Conservation (phyloP, 2,113 vertebrate species). For the Buteo buteo region DNA sequence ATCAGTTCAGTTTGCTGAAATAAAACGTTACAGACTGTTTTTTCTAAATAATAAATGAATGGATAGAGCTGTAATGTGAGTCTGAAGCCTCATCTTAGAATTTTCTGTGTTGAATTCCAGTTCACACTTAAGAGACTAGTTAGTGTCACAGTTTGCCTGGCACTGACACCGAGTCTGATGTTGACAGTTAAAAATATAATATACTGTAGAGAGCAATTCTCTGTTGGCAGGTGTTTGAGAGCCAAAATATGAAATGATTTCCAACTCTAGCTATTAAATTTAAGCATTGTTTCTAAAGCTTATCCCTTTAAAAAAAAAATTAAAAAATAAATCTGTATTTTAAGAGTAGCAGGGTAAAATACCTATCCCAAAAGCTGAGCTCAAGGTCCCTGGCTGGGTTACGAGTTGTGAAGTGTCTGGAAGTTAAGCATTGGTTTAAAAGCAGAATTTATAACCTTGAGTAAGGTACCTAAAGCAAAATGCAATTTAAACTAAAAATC, state of each 20-base stretch:
- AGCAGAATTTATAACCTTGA: not conserved
- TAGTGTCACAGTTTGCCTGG: conserved; percentile 5
- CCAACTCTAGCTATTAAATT: not conserved
- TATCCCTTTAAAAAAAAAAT: not conserved
- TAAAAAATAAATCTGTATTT: not conserved
- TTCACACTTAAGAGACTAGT: not conserved
- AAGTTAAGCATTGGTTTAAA: not conserved
- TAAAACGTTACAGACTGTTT: not conserved
- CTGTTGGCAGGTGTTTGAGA: not conserved
- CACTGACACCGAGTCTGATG: not conserved
- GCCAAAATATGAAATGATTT: not conserved
- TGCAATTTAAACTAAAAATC: not conserved
- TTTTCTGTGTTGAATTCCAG: not conserved
- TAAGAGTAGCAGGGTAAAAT: not conserved
- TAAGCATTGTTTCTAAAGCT: not conserved
- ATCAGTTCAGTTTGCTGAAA: not conserved
- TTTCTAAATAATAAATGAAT: not conserved
- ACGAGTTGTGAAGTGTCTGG: not conserved
- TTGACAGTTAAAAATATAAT: not conserved
- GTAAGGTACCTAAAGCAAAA: not conserved
- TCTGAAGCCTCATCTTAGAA: not conserved
- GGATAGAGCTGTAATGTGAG: not conserved
- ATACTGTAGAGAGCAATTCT: not conserved
- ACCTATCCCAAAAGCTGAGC: not conserved
- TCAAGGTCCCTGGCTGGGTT: not conserved